A percentile compares a stretch with the other conserved stretches of the same genome.
Evolutionary conservation across 2,797 vertebrate species (phyloP).

Genomic region (Poliocrania exsul): DNA sequence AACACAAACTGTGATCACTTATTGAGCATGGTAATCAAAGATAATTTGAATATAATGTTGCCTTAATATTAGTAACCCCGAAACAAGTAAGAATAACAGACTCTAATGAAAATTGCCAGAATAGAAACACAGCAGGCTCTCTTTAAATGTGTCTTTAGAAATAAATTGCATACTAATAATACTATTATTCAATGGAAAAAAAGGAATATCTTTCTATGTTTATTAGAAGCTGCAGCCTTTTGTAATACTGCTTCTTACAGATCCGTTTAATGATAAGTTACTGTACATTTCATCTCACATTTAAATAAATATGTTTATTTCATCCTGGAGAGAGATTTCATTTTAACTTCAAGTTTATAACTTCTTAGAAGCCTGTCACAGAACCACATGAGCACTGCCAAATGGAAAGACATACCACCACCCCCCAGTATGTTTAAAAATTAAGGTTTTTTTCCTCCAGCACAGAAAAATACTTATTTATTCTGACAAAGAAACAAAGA

Average conservation of each 20-base stretch:
- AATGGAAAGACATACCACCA: neutral
- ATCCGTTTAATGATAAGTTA: constrained; percentile 16
- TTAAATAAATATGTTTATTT: constrained; percentile 48
- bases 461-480: neutral
- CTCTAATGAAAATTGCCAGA: neutral
- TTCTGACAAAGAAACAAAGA: constrained; percentile 23
- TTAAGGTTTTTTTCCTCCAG: neutral
- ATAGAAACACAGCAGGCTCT: neutral
- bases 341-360: neutral
- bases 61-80: constrained; percentile 14
- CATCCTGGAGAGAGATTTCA: neutral
- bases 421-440: neutral
- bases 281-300: neutral
- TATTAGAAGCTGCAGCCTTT: neutral
- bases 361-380: neutral
- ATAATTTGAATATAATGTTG: constrained; percentile 57
- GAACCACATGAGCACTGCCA: neutral
- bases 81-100: constrained; percentile 32
- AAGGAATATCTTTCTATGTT: neutral
- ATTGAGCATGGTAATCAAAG: constrained; percentile 21
- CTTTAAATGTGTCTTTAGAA: constrained; percentile 6
- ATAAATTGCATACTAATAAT: constrained; percentile 34
- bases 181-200: constrained; percentile 27
- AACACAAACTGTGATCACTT: constrained; percentile 17
- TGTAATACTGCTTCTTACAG: neutral